Base-by-base conservation (phyloP, 2,888 invertebrate species). In the Seira ritae region DNA sequence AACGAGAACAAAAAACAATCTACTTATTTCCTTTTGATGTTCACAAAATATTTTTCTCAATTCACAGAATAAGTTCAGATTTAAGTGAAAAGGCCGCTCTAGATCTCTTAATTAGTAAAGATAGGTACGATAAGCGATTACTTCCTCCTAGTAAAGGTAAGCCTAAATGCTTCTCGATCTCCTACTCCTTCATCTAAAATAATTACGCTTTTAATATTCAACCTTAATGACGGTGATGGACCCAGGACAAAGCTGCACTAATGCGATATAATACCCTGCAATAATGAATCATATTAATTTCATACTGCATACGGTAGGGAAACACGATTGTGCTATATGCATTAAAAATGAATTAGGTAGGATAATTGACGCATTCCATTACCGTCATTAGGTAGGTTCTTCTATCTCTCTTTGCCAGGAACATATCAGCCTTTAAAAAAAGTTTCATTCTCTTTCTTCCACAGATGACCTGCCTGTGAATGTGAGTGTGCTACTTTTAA, bases 121-220 rank as follows among this genome's bases (percentile, higher is more conserved):
- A 95, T 91, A 95, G 96, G 92, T 97, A 97, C 92, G 97, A 97
- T 93, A 96, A 96, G 93, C 94, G 97, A 92, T 94, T 97, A 91
- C 93, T 96, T 90, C 97, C 97, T 90, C 96, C 96, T 50, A 84
- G 82, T 81, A 76, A 83, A 90, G 96, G 96, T 96, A 92, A 89
- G 89, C 88, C 6, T 73, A 83, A 66, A 46, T 50, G 8, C 8
- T 31, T 31, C 31, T 31, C 31, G 31, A 31, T 31, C 31, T 31
- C n/a, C 31, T 31, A 31, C 31, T 31, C 8, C 31, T 31, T 31
- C 31, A 31, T 31, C 31, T 31, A 31, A 31, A 31, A 31, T 8
- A 31, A 31, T 31, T 31, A 4, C 31, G 31, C 31, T 31, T 2
- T 31, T 31, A 8, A 31, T 31, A 31, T 8, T 31, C 31, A 31